A percentile compares a stretch with the other conserved stretches of the same genome.
These are phyloP conservation scores for Isaurus tuberculatus DNA, from an alignment of 92 coral and sea anemone genomes.

Conservation along the genomic window DNA sequence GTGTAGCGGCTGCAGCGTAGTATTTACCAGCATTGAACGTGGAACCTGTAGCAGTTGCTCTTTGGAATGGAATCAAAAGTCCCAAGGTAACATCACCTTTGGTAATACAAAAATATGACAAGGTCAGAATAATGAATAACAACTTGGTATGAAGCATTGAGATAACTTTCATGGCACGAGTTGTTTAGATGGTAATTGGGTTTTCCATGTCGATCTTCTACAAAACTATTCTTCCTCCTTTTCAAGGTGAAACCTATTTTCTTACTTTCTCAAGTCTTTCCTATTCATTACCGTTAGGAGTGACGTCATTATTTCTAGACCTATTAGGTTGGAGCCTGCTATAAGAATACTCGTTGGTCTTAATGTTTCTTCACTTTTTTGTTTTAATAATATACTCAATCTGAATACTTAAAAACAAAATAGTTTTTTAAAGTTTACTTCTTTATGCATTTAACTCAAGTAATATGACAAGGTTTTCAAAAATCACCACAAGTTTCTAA, in stretches of 20 bases:
- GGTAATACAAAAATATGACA: slow-evolving; percentile 24
- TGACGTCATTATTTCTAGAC: slow-evolving; percentile 18
- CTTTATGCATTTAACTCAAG: background rate
- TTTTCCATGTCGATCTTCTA: background rate
- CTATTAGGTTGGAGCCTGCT: background rate
- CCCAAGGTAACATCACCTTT: slow-evolving; percentile 84
- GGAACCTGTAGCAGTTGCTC: slow-evolving; percentile 41
- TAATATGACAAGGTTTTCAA: too few relatives aligned
- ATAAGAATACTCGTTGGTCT: background rate
- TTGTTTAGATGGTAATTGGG: too few relatives aligned
- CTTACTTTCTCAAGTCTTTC: background rate
- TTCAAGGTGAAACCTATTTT: background rate
- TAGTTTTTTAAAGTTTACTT: too few relatives aligned
- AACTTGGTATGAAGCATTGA: background rate
- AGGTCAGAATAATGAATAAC: background rate
- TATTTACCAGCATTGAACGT: slow-evolving; percentile 59
- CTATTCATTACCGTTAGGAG: background rate
- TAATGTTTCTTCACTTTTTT: background rate
- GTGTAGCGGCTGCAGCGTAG: slow-evolving; percentile 80
- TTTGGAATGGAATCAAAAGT: slow-evolving; percentile 73
- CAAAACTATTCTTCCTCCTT: too few relatives aligned
- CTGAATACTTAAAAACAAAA: background rate
- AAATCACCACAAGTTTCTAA: too few relatives aligned
- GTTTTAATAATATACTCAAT: background rate
- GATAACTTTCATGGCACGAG: background rate